Percentiles rank a stretch among this genome's conserved stretches.
These are phyloP conservation scores for Belonocnema kinseyi DNA, from an alignment of 1,140 invertebrate species.

Conservation along the genomic window DNA sequence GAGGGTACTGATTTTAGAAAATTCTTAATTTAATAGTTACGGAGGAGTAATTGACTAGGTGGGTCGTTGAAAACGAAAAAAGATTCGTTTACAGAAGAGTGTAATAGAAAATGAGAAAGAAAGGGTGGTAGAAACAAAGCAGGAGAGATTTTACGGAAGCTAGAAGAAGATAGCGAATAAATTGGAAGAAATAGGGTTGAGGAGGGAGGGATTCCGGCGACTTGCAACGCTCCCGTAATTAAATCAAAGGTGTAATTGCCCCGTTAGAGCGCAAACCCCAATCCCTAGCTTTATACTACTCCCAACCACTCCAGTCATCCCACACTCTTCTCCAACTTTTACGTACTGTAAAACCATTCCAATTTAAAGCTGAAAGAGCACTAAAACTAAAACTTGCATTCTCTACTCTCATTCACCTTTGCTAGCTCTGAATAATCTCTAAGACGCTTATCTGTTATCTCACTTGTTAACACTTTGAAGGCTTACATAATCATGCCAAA, in stretches of 20 bases:
- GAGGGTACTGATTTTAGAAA: constrained; percentile 57
- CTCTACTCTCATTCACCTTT: not conserved
- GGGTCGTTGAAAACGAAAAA: not conserved
- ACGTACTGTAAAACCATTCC: constrained; percentile 68
- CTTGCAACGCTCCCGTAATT: constrained; percentile 65
- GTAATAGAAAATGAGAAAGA: constrained; percentile 16
- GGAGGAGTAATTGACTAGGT: constrained; percentile 37
- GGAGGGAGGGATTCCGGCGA: constrained; percentile 61
- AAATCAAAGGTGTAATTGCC: constrained; percentile 72
- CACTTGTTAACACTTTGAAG: no score
- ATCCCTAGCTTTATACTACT: no score
- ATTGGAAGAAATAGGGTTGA: constrained; percentile 39
- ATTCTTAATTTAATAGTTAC: constrained; percentile 60
- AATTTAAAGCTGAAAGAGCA: constrained; percentile 61
- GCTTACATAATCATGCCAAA: no score
- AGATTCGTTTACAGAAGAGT: not conserved
- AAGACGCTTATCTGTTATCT: no score
- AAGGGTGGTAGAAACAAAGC: constrained; percentile 47
- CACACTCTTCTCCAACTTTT: constrained; percentile 52
- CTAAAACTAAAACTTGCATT: constrained; percentile 51
- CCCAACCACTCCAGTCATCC: constrained; percentile 49
- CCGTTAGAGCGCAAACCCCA: constrained; percentile 66
- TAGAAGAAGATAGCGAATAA: constrained; percentile 34
- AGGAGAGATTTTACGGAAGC: constrained; percentile 39
- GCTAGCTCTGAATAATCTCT: not conserved